Base-by-base conservation (phyloP, 1,140 invertebrate species). In the Chironomus striatipennis region DNA sequence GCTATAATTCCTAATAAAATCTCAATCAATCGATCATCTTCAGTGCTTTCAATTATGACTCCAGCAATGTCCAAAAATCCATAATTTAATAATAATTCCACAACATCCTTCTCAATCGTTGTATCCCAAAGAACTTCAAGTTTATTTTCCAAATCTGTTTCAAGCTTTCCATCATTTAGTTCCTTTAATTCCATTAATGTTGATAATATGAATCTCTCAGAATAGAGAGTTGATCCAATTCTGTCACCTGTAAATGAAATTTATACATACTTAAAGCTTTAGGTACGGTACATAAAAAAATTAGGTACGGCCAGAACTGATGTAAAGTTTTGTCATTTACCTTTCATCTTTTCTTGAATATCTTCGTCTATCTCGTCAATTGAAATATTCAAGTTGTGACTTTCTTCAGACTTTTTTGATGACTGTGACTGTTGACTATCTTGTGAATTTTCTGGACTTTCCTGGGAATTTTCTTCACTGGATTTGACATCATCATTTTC, bases 81-180 rank as follows among this genome's bases (percentile, higher is more conserved):
- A 76, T 90, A 85, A 77, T 89, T 83, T 73, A 89, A 79, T 4
- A 93, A 82, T 78, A 89, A 88, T n/a, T 85, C 76, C 2, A 89
- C 88, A 3, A 93, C 87, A 78, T 91, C 91, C 77, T 86, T 85
- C 75, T 93, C 88, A 0, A 87, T 81, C 9, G 90, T 90, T 89
- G 92, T 91, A 77, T 93, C 90, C 91, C 91, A 93, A 1, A 93
- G 78, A 20, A 86, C 87, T 78, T 90, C 91, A 6, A 93, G 81
- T 75, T 92, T 87, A 15, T 86, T 84, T 84, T 93, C 91, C 20
- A 90, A 79, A 77, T 85, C 81, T 76, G 86, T 83, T 15, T 84
- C 12, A 84, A 78, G 17, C 83, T 80, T 75, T 81, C 81, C 0
- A 82, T 77, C 10, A 84, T 77, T 78, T 86, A 83, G 0, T 82